Evolutionary conservation across 2,888 invertebrate genomes (phyloP).

Genomic region (Tuberolachnus salignus): DNA sequence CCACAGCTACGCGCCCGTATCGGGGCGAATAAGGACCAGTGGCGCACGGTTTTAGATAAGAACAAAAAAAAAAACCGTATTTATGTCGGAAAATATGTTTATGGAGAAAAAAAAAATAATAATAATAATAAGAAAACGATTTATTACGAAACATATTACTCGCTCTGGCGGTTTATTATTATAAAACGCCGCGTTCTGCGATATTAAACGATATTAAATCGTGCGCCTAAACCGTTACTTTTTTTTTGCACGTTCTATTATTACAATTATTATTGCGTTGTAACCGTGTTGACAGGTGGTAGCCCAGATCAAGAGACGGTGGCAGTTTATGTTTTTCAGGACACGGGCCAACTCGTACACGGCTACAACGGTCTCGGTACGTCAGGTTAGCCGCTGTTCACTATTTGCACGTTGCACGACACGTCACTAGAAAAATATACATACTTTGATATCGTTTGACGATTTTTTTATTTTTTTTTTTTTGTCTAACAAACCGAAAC

Average conservation of each 20-base stretch:
- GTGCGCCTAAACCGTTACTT: not conserved
- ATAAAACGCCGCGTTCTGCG: too few relatives aligned
- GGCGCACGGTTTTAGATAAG: too few relatives aligned
- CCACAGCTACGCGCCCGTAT: too few relatives aligned
- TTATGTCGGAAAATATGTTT: too few relatives aligned
- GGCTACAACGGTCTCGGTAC: conserved; percentile 86
- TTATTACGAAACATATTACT: conserved; percentile 6
- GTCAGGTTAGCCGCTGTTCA: conserved; percentile 63
- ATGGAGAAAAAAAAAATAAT: too few relatives aligned
- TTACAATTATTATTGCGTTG: too few relatives aligned
- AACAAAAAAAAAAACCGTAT: too few relatives aligned
- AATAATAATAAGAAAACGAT: not conserved
- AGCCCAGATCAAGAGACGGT: conserved; percentile 81
- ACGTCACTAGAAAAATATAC: not conserved
- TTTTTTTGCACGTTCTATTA: not conserved
- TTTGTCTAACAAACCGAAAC: too few relatives aligned
- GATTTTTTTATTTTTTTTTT: too few relatives aligned
- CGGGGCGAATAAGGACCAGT: too few relatives aligned
- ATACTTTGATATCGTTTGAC: too few relatives aligned
- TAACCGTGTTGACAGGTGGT: conserved; percentile 69
- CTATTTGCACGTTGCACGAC: conserved; percentile 60
- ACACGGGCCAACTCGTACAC: conserved; percentile 84
- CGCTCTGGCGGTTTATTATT: not conserved
- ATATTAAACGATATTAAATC: too few relatives aligned
- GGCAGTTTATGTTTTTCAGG: conserved; percentile 76